These are phyloP conservation scores for Limnephilus lunatus DNA, from an alignment of 2,888 invertebrate genomes.

Conservation along the genomic window DNA sequence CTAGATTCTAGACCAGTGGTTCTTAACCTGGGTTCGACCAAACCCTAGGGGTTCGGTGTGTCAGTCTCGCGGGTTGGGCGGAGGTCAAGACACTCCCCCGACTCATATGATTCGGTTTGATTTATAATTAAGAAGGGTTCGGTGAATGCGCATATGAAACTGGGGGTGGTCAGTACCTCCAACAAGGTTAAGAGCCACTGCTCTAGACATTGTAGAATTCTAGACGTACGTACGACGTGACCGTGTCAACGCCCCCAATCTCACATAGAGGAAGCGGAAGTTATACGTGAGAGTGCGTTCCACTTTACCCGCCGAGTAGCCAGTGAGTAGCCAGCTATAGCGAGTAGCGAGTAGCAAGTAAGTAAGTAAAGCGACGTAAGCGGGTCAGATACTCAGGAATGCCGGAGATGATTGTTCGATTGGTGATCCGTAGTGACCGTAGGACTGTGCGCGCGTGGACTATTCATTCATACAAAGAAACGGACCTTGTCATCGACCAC, in stretches of 20 bases:
- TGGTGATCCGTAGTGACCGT: neutral
- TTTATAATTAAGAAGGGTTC: too few species aligned
- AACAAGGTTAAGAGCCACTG: too few species aligned
- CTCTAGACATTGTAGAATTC: neutral
- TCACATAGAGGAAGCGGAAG: neutral
- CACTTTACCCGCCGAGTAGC: neutral
- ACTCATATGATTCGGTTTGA: too few species aligned
- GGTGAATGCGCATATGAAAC: too few species aligned
- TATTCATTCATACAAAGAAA: neutral
- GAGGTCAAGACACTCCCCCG: too few species aligned
- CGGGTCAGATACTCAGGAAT: slow-evolving; percentile 13
- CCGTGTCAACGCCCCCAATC: slow-evolving; percentile 8
- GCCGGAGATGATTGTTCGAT: slow-evolving; percentile 2
- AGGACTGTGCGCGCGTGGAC: neutral
- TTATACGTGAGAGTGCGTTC: neutral
- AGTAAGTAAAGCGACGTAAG: neutral
- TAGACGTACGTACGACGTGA: neutral
- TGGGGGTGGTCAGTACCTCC: too few species aligned
- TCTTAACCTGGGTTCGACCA: too few species aligned
- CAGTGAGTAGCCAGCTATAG: neutral
- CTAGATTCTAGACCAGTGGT: too few species aligned
- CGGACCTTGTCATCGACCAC: neutral
- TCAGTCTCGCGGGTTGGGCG: too few species aligned
- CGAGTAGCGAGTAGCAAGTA: neutral
- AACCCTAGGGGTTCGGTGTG: too few species aligned